These are phyloP conservation scores for Tyria jacobaeae DNA, from an alignment of 2,888 invertebrate species.

Conservation along the genomic window DNA sequence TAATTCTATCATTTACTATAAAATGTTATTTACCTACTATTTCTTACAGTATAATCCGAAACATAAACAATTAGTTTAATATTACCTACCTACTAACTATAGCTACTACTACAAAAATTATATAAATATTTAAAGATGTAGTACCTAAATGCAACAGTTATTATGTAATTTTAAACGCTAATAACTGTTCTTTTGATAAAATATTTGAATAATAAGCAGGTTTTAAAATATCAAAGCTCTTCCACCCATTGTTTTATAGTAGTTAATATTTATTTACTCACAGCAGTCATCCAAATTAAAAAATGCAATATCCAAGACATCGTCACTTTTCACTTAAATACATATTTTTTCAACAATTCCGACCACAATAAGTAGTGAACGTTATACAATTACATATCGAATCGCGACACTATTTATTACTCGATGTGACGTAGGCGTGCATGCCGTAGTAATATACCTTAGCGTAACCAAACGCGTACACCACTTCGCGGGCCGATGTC, in stretches of 20 bases:
- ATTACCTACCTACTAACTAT: too few species aligned
- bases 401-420: conserved; percentile 58
- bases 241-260: conserved; percentile 5
- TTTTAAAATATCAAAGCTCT: conserved; percentile 11
- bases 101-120: too few species aligned
- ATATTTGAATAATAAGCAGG: conserved; percentile 14
- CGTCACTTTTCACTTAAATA: conserved; percentile 48
- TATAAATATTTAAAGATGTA: too few species aligned
- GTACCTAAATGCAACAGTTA: too few species aligned
- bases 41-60: too few species aligned
- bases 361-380: conserved; percentile 50
- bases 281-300: conserved; percentile 64
- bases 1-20: too few species aligned
- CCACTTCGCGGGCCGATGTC: conserved; percentile 53
- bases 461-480: conserved; percentile 55
- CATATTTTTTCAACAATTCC: conserved; percentile 40
- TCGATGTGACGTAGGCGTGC: conserved; percentile 56
- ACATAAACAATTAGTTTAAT: too few species aligned
- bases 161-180: not conserved
- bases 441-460: conserved; percentile 50
- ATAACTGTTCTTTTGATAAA: too few species aligned
- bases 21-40: too few species aligned
- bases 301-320: conserved; percentile 68
- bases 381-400: conserved; percentile 63
- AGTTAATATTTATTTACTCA: conserved; percentile 52